Evolutionary conservation across 2,888 invertebrate genomes (phyloP).

Genomic region (Macropis europaea): DNA sequence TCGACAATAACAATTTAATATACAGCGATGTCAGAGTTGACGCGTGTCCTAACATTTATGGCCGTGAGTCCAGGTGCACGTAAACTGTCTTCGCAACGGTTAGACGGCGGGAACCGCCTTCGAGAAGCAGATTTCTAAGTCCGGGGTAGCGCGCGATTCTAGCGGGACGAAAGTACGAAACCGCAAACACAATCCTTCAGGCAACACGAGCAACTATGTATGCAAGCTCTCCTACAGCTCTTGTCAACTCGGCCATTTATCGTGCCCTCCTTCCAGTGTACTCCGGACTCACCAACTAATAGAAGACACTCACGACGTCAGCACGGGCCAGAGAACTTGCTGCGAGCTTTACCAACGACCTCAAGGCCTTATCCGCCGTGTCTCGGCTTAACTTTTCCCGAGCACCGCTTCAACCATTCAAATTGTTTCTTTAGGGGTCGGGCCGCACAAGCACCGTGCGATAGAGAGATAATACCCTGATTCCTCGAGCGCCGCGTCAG

Average conservation of each 20-base stretch:
- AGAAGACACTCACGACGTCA: slow-evolving; percentile 36
- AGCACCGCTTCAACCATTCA: slow-evolving; percentile 29
- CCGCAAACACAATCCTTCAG: slow-evolving; percentile 64
- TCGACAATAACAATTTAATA: no score
- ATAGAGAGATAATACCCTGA: slow-evolving; percentile 40
- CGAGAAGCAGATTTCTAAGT: slow-evolving; percentile 69
- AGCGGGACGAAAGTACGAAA: slow-evolving; percentile 52
- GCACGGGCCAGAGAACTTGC: slow-evolving; percentile 25
- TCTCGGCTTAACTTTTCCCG: slow-evolving; percentile 27
- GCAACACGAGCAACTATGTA: slow-evolving; percentile 15
- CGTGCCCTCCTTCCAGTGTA: slow-evolving; percentile 48
- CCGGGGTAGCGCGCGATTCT: slow-evolving; percentile 16
- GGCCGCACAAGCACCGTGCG: neutral
- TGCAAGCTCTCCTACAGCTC: slow-evolving; percentile 8
- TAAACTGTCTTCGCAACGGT: slow-evolving; percentile 7
- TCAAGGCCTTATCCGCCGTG: slow-evolving; percentile 23
- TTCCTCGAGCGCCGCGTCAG: slow-evolving; percentile 16
- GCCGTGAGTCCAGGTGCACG: slow-evolving; percentile 3
- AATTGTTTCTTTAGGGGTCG: slow-evolving; percentile 26
- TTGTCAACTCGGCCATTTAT: slow-evolving; percentile 41
- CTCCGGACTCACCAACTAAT: slow-evolving; percentile 32
- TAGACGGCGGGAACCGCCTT: slow-evolving; percentile 28
- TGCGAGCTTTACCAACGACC: slow-evolving; percentile 25
- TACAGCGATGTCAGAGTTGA: no score
- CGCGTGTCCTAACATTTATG: no score